phyloP scores from a whole-genome alignment of 2,797 vertebrate genomes.

The Heterohyrax brucei region DNA sequence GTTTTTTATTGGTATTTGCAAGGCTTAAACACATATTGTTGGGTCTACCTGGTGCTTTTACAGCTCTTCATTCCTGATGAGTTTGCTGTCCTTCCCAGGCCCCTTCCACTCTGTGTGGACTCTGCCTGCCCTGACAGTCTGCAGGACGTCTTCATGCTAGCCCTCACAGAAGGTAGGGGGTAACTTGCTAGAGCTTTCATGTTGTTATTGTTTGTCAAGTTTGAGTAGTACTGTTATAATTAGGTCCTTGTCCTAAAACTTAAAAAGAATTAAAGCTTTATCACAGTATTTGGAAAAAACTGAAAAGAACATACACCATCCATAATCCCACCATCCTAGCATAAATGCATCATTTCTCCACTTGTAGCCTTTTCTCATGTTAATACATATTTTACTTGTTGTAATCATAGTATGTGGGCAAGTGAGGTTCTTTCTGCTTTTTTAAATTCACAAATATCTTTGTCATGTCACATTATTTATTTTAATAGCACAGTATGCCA shows the following conservation, averaged over 20 bases:
- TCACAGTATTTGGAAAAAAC: slow-evolving; percentile 7
- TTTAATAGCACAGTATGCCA: neutral
- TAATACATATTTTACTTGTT: neutral
- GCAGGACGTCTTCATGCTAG: slow-evolving; percentile 96
- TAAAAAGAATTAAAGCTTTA: neutral
- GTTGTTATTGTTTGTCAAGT: slow-evolving; percentile 26
- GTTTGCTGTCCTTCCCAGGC: slow-evolving; percentile 89
- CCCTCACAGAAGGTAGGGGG: slow-evolving; percentile 95
- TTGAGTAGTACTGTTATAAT: slow-evolving; percentile 27
- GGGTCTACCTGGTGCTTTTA: neutral
- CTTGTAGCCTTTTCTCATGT: neutral
- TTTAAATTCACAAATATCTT: neutral
- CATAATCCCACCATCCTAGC: neutral
- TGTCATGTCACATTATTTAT: neutral
- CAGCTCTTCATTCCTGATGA: neutral
- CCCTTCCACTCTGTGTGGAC: slow-evolving; percentile 93
- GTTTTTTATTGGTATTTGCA: neutral
- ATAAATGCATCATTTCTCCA: neutral
- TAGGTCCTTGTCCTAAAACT: slow-evolving; percentile 43
- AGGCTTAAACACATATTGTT: neutral
- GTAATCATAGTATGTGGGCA: neutral
- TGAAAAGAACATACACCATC: neutral
- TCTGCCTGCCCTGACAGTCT: slow-evolving; percentile 95
- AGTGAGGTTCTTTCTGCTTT: slow-evolving; percentile 1
- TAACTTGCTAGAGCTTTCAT: slow-evolving; percentile 72